Evolutionary conservation across 53 echinoderm and acorn worm genomes (phyloP).

Genomic region (Echinometra lucunter): DNA sequence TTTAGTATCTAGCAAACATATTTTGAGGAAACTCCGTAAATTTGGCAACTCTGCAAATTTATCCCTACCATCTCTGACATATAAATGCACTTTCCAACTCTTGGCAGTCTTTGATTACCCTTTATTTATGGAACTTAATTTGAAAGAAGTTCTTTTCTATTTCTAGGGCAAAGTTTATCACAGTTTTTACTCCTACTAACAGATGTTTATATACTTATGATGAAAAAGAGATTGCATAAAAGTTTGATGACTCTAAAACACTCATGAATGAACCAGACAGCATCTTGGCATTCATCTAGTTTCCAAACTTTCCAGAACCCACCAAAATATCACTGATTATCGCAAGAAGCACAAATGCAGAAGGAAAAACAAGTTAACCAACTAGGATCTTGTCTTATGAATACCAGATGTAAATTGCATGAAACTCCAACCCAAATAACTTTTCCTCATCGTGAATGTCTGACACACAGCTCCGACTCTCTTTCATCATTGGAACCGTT

Average conservation of each 20-base stretch:
- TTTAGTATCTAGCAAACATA: neutral
- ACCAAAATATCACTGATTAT: neutral
- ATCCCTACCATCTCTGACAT: too few species aligned
- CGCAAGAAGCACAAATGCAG: neutral
- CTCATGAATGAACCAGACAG: neutral
- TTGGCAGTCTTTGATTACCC: neutral
- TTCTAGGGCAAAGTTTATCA: neutral
- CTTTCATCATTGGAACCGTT: constrained; percentile 11
- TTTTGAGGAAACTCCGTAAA: too few species aligned
- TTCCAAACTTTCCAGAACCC: neutral
- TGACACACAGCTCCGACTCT: neutral
- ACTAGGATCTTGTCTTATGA: neutral
- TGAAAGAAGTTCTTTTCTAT: neutral
- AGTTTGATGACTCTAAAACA: neutral
- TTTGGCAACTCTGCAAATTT: neutral
- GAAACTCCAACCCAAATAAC: neutral
- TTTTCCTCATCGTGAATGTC: neutral
- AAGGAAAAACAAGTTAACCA: constrained; percentile 15
- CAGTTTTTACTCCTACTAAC: constrained; percentile 18
- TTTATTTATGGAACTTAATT: neutral
- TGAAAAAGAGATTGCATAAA: neutral
- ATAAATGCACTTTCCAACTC: too few species aligned
- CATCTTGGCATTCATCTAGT: neutral
- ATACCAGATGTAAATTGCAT: constrained; percentile 26
- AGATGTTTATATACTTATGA: neutral